phyloP scores from a whole-genome alignment of 2,797 vertebrate species.

The Tangara arthus region DNA sequence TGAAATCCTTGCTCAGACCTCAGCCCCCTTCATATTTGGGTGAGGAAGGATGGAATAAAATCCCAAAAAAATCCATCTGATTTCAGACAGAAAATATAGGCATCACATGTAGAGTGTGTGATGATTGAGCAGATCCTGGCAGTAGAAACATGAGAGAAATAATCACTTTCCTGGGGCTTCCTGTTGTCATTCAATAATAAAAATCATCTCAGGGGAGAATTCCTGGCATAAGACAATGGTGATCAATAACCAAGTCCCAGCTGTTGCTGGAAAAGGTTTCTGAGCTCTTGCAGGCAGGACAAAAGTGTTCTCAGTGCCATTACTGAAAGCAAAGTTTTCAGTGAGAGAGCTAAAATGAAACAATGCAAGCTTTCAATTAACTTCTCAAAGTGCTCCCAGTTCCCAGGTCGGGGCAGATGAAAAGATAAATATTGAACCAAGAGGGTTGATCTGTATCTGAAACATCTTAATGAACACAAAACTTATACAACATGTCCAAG shows the following conservation, averaged over 20 bases:
- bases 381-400: constrained; percentile 27
- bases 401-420: constrained; percentile 54
- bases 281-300: neutral
- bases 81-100: neutral
- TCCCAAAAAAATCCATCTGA: neutral
- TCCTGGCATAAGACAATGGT: constrained; percentile 14
- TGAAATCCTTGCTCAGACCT: neutral
- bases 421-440: constrained; percentile 61
- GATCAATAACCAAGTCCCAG: constrained; percentile 6
- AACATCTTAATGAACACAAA: constrained; percentile 46
- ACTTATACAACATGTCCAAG: neutral
- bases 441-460: constrained; percentile 30
- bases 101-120: neutral
- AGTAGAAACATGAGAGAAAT: neutral
- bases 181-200: neutral
- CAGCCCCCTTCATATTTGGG: rapidly evolving
- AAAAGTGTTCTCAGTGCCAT: constrained; percentile 2
- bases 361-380: constrained; percentile 52
- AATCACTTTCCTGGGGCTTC: neutral
- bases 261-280: constrained; percentile 9
- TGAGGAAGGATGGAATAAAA: neutral
- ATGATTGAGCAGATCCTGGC: neutral
- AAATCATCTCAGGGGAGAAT: constrained; percentile 1
- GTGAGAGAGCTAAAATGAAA: constrained; percentile 38
- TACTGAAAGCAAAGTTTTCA: neutral